phyloP scores from a whole-genome alignment of 92 coral and sea anemone species.

The Plumapathes pennacea region DNA sequence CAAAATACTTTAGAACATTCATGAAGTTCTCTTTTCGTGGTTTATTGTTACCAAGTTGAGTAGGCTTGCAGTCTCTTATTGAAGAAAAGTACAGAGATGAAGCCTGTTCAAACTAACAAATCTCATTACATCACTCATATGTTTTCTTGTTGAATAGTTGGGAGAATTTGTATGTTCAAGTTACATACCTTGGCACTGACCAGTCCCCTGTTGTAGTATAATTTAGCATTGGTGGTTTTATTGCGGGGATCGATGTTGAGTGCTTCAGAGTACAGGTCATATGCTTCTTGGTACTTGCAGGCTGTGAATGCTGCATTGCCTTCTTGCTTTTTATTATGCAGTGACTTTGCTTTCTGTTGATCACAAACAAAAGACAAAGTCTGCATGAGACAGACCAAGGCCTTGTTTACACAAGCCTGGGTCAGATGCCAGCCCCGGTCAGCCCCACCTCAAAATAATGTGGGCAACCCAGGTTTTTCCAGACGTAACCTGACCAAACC shows the following conservation, averaged over 20 bases:
- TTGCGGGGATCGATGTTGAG: constrained; percentile 81
- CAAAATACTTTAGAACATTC: too few relatives aligned
- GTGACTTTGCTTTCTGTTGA: constrained; percentile 82
- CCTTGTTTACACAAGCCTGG: background rate
- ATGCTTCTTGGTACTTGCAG: constrained; percentile 78
- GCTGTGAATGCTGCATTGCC: constrained; percentile 86
- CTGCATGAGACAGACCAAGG: background rate
- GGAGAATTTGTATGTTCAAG: too few relatives aligned
- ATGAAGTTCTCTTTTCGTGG: too few relatives aligned
- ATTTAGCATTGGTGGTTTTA: constrained; percentile 87
- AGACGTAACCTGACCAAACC: too few relatives aligned
- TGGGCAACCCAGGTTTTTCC: too few relatives aligned
- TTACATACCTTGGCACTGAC: constrained; percentile 73
- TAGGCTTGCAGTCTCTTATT: background rate
- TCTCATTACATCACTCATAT: too few relatives aligned
- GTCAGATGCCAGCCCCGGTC: background rate
- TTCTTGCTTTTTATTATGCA: constrained; percentile 79
- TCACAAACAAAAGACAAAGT: background rate
- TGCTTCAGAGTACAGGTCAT: constrained; percentile 82
- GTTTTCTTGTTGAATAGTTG: too few relatives aligned
- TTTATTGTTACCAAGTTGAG: too few relatives aligned
- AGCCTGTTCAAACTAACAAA: too few relatives aligned
- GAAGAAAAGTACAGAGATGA: background rate
- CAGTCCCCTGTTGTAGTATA: constrained; percentile 92
- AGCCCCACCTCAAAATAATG: too few relatives aligned